phyloP scores from a whole-genome alignment of 2,797 vertebrate species.

The Pogonophryne albipinna region DNA sequence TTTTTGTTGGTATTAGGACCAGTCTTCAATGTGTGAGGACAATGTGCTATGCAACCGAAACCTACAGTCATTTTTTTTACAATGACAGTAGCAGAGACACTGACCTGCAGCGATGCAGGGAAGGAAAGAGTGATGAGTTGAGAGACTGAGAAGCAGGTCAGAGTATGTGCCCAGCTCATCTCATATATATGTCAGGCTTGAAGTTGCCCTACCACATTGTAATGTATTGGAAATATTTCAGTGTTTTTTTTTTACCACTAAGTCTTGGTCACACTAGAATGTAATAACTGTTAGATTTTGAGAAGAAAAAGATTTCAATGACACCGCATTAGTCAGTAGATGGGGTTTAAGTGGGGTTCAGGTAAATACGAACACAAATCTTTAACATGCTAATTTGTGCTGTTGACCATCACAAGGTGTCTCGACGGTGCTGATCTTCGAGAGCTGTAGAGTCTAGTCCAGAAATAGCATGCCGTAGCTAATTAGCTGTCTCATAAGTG shows the following conservation, averaged over 20 bases:
- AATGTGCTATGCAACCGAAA: background rate
- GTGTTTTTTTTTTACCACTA: no score
- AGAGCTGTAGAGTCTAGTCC: no score
- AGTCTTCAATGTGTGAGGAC: background rate
- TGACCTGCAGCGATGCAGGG: background rate
- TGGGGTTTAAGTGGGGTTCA: no score
- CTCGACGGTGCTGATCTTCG: background rate
- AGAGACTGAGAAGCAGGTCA: conserved; percentile 14
- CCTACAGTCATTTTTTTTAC: background rate
- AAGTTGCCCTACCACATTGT: background rate
- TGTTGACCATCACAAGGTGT: background rate
- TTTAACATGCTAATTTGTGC: no score
- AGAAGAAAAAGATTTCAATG: no score
- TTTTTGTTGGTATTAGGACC: no score
- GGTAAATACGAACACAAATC: no score
- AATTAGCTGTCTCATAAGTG: no score
- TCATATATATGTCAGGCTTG: background rate
- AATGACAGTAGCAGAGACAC: conserved; percentile 13
- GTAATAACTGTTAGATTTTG: no score
- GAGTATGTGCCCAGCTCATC: background rate
- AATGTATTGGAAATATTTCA: background rate
- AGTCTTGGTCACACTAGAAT: no score
- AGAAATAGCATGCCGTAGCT: background rate
- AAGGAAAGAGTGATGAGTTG: conserved; percentile 11
- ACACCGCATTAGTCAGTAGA: no score